A percentile compares a stretch with the other conserved stretches of the same genome.
These are phyloP conservation scores for Blennius ocellaris DNA, from an alignment of 2,113 vertebrate genomes.

Conservation along the genomic window DNA sequence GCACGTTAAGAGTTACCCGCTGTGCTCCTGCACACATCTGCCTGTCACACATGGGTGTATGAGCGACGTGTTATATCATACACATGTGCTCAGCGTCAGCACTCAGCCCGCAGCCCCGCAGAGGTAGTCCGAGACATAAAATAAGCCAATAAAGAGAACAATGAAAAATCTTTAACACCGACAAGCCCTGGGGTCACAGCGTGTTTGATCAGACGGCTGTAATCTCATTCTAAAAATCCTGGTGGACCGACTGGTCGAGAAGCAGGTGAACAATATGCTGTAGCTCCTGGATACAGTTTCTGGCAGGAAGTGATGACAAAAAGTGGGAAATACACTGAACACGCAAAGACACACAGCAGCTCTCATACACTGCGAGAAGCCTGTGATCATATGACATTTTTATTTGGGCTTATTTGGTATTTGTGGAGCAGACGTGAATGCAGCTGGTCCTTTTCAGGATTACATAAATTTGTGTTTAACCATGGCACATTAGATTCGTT, in stretches of 20 bases:
- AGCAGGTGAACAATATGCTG: constrained; percentile 45
- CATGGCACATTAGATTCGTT: constrained; percentile 72
- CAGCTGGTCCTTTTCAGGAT: constrained; percentile 57
- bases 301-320: constrained; percentile 66
- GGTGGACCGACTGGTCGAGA: constrained; percentile 14
- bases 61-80: constrained; percentile 58
- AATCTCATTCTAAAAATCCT: constrained; percentile 11
- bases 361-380: constrained; percentile 26
- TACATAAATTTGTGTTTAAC: constrained; percentile 72
- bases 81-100: constrained; percentile 48
- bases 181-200: constrained; percentile 28
- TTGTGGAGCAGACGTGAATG: constrained; percentile 37
- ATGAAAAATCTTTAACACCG: constrained; percentile 5
- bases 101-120: constrained; percentile 6
- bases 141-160: constrained; percentile 34
- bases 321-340: constrained; percentile 35
- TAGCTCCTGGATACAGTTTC: constrained; percentile 52
- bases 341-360: constrained; percentile 24
- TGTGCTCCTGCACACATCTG: constrained; percentile 37
- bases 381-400: constrained; percentile 32
- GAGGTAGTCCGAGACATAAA: constrained; percentile 24
- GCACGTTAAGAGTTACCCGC: constrained; percentile 26
- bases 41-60: constrained; percentile 26
- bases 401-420: constrained; percentile 13
- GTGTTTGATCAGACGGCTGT: constrained; percentile 13